Evolutionary conservation across 2,797 vertebrate species (phyloP), one percentile per base, ranked within the genome.

Genomic region (Chloroceryle amazona): DNA sequence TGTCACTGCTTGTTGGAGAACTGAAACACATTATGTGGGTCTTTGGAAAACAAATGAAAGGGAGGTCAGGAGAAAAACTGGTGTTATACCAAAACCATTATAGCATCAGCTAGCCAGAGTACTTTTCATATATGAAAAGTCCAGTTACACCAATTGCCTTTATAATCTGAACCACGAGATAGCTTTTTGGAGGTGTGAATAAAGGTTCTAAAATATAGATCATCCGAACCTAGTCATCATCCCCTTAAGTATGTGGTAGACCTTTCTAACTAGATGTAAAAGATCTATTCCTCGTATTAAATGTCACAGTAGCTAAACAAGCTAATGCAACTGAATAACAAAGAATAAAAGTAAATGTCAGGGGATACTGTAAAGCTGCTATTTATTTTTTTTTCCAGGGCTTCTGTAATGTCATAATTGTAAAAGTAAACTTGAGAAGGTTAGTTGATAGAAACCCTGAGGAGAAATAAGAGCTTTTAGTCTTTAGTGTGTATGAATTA

Each of bases 251-350:
- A 65, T 88, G 91, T 90, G 63, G 87, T 88, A 97, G 90, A 86
- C 49, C 62, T 97, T 96, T 95, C 93, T 87, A 96, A 73, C 55
- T 81, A 95, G 74, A 96, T 58, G 57, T 91, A 90, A 93, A 90
- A 93, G 71, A 92, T 81, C 86, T 35, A 88, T 90, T 86, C 49
- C 91, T 97, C 93, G 58, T 65, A 95, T 88, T 97, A 97, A 98
- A 96, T 97, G 96, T 92, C 89, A 97, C 83, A 91, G 79, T 76
- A 96, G 82, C 93, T 97, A 97, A 97, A 96, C 94, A 98, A 97
- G 46, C 57, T 96, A 97, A 95, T 83, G 57, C 65, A 93, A 55
- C 35, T 25, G 89, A 93, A 93, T 97, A 96, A 96, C 88, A 96
- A 96, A 95, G 74, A 96, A 96, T 89, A 96, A 96, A 97, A 96